phyloP scores from a whole-genome alignment of 2,888 invertebrate species.

The Xestoiulus laeticollis region DNA sequence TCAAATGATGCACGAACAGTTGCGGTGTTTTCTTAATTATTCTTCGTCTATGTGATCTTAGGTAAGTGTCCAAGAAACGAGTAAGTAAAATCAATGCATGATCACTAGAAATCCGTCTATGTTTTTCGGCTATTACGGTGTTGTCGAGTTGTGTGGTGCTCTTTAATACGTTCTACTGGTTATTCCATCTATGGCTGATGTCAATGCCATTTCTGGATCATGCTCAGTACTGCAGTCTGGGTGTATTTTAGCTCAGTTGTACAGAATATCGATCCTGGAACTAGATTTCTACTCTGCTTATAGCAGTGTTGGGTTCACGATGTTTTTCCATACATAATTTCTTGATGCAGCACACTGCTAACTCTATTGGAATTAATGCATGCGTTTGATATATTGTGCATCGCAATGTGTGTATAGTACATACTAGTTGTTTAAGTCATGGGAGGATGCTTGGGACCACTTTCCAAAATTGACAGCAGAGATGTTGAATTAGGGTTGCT shows the following conservation, averaged over 20 bases:
- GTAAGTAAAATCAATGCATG: neutral
- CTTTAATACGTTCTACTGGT: neutral
- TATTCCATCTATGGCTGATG: neutral
- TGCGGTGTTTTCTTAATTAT: neutral
- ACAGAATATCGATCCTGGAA: slow-evolving; percentile 8
- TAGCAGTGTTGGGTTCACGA: neutral
- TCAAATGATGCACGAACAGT: neutral
- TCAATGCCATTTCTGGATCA: slow-evolving; percentile 35
- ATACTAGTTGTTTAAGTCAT: no score
- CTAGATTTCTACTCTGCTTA: neutral
- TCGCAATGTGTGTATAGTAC: neutral
- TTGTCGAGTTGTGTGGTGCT: neutral
- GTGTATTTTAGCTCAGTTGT: neutral
- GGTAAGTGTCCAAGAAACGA: neutral
- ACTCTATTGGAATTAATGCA: neutral
- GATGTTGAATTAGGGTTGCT: slow-evolving; percentile 40
- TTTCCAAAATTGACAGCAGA: slow-evolving; percentile 45
- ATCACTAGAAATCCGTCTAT: neutral
- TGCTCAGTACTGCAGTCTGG: slow-evolving; percentile 30
- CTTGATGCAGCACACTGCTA: neutral
- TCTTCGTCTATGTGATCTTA: neutral
- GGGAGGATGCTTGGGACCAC: slow-evolving; percentile 47
- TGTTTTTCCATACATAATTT: neutral
- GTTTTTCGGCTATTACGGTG: neutral
- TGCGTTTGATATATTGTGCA: neutral